phyloP scores from a whole-genome alignment of 2,888 invertebrate genomes.

The Stegophylla sp. region DNA sequence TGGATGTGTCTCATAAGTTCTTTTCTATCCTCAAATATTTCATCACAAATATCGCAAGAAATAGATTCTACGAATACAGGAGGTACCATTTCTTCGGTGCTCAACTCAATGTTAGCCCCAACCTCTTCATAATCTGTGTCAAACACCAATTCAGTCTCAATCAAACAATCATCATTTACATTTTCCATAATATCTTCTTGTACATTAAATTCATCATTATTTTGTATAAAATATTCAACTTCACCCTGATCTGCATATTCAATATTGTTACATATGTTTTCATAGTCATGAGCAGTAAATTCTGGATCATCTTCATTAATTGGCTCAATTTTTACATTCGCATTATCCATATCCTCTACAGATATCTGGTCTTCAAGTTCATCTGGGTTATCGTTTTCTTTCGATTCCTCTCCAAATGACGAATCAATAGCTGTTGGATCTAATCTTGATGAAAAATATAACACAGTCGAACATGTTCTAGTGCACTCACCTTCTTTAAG shows the following conservation, averaged over 20 bases:
- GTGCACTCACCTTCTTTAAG: constrained; percentile 48
- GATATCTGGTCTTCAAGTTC: constrained; percentile 52
- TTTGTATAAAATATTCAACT: constrained; percentile 30
- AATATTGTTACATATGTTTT: constrained; percentile 24
- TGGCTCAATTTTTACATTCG: constrained; percentile 1
- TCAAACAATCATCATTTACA: constrained; percentile 57
- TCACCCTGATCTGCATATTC: constrained; percentile 15
- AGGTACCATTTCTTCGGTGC: constrained; percentile 37
- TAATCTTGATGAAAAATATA: constrained; percentile 27
- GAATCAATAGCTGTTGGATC: constrained; percentile 17
- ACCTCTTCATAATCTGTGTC: constrained; percentile 55
- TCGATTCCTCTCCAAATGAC: constrained; percentile 41
- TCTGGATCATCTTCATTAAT: background rate
- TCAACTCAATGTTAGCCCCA: constrained; percentile 47
- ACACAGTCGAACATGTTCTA: constrained; percentile 37
- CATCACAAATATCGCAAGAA: constrained; percentile 84
- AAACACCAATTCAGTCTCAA: constrained; percentile 60
- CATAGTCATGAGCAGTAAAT: constrained; percentile 5
- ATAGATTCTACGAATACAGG: constrained; percentile 62
- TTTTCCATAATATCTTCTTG: constrained; percentile 45
- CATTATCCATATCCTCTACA: constrained; percentile 44
- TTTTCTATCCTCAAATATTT: constrained; percentile 75
- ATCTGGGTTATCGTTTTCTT: constrained; percentile 55
- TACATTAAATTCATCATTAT: constrained; percentile 38
- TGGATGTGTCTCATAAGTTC: constrained; percentile 77